A percentile compares a stretch with the other conserved stretches of the same genome.
Evolutionary conservation across 2,113 vertebrate species (phyloP).

Genomic region (Rousettus leschenaultii): DNA sequence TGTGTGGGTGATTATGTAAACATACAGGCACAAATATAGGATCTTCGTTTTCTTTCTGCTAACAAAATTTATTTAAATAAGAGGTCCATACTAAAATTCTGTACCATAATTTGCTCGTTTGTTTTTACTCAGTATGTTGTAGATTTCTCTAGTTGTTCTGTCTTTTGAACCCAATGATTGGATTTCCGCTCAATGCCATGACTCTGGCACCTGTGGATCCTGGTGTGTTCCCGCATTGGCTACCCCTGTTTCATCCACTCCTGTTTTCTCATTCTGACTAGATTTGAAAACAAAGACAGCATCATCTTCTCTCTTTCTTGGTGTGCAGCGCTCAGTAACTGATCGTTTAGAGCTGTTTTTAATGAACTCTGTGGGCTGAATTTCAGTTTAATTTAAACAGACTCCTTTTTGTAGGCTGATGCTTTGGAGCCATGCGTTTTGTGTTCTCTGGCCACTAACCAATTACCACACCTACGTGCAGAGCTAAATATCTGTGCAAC

Average conservation of each 20-base stretch:
- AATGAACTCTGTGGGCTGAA: neutral
- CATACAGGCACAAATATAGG: neutral
- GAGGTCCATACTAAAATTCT: neutral
- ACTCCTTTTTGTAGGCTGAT: neutral
- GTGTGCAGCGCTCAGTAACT: neutral
- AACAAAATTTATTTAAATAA: neutral
- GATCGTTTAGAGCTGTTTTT: neutral
- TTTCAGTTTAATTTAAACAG: slow-evolving; percentile 22
- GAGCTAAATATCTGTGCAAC: neutral
- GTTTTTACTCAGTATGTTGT: neutral
- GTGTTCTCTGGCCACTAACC: slow-evolving; percentile 11
- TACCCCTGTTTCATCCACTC: neutral
- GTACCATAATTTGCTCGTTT: neutral
- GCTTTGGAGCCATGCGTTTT: neutral
- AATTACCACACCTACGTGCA: slow-evolving; percentile 14
- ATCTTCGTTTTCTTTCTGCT: neutral
- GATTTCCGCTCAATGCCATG: neutral
- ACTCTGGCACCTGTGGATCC: neutral
- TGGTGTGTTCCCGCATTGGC: neutral
- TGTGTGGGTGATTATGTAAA: neutral
- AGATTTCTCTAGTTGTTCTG: neutral
- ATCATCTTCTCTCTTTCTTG: neutral
- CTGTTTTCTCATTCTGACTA: neutral
- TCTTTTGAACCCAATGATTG: neutral
- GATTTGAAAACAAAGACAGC: neutral